Evolutionary conservation across 2,113 vertebrate species (phyloP).

Genomic region (Planiliza haematocheilus): DNA sequence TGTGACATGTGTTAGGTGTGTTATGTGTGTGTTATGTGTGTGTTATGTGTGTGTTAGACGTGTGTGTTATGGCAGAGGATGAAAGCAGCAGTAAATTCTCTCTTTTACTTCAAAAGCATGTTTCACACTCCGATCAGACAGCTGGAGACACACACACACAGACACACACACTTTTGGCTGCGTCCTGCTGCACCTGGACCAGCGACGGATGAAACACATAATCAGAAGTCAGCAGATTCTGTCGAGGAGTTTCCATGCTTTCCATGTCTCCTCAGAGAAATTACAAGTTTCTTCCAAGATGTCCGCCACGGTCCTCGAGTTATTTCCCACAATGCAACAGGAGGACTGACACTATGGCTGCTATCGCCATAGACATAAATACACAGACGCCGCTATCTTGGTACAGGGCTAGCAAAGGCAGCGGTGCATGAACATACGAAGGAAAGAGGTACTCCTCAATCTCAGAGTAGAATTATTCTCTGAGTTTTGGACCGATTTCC

Average conservation of each 20-base stretch:
- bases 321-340: slow-evolving; percentile 20
- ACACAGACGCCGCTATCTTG: too few relatives aligned
- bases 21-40: slow-evolving; percentile 23
- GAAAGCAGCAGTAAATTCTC: slow-evolving; percentile 58
- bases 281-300: too few relatives aligned
- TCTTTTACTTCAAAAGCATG: slow-evolving; percentile 59
- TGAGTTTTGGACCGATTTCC: too few relatives aligned
- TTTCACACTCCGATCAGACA: slow-evolving; percentile 41
- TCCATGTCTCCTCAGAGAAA: too few relatives aligned
- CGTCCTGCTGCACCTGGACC: slow-evolving; percentile 51
- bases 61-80: slow-evolving; percentile 42
- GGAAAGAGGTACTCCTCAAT: too few relatives aligned
- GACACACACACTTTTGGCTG: background rate
- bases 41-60: slow-evolving; percentile 18
- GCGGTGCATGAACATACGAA: too few relatives aligned
- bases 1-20: too few relatives aligned
- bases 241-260: background rate
- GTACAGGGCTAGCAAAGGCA: too few relatives aligned
- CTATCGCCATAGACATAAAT: too few relatives aligned
- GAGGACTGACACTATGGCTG: too few relatives aligned
- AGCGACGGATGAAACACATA: slow-evolving; percentile 32
- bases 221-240: slow-evolving; percentile 16
- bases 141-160: slow-evolving; percentile 7
- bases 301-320: background rate
- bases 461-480: too few relatives aligned